A percentile compares a stretch with the other conserved stretches of the same genome.
phyloP scores from a whole-genome alignment of 2,797 vertebrate genomes.

The Sandelia bainsii region DNA sequence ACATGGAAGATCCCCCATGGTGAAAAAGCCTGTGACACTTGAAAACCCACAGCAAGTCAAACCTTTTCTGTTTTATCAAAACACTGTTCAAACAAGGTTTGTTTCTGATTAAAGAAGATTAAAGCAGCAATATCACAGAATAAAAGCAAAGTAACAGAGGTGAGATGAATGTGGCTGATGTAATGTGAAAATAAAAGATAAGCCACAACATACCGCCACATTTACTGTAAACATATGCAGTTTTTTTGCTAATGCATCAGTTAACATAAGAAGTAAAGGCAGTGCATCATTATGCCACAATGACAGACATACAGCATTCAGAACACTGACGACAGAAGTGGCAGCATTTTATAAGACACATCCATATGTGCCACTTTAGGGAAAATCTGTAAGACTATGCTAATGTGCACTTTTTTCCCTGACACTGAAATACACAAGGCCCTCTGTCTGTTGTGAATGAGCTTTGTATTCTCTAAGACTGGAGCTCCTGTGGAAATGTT shows the following conservation, averaged over 20 bases:
- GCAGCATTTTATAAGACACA: conserved; percentile 51
- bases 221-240: conserved; percentile 39
- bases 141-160: conserved; percentile 41
- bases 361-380: conserved; percentile 63
- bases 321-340: conserved; percentile 52
- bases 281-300: conserved; percentile 50
- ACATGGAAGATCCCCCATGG: conserved; percentile 8
- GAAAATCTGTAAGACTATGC: conserved; percentile 69
- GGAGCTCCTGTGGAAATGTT: conserved; percentile 61
- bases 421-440: conserved; percentile 65
- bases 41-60: conserved; percentile 43
- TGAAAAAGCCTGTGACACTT: conserved; percentile 35
- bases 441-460: conserved; percentile 77
- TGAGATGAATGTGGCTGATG: conserved; percentile 38
- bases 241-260: conserved; percentile 25
- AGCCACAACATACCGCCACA: conserved; percentile 22
- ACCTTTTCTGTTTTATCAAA: conserved; percentile 48
- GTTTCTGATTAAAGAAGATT: conserved; percentile 55
- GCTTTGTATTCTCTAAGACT: conserved; percentile 60
- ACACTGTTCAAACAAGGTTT: conserved; percentile 63
- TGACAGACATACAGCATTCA: conserved; percentile 59
- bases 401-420: conserved; percentile 61
- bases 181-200: conserved; percentile 43
- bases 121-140: conserved; percentile 50
- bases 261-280: conserved; percentile 24